Evolutionary conservation across 2,888 invertebrate genomes (phyloP).

Genomic region (Minunthozetes semirufus): DNA sequence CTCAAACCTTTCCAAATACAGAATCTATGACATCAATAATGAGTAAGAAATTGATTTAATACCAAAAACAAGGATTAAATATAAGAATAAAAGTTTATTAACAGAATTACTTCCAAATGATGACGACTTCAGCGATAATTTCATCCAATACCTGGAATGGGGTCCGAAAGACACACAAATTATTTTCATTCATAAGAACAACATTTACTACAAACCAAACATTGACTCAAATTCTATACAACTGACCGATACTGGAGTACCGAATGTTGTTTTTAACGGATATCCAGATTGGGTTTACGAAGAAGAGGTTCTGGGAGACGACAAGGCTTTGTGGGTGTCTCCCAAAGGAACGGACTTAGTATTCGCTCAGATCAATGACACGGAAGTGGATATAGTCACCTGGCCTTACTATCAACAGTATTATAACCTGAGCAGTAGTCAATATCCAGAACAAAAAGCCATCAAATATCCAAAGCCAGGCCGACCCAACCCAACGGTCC

Average conservation of each 20-base stretch:
- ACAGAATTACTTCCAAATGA: conserved; percentile 23
- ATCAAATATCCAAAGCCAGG: conserved; percentile 40
- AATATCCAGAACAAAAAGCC: conserved; percentile 18
- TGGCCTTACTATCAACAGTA: conserved; percentile 40
- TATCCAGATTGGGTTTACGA: conserved; percentile 53
- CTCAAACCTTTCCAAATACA: conserved; percentile 27
- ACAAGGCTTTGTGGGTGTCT: conserved; percentile 52
- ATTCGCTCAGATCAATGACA: conserved; percentile 49
- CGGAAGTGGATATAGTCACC: conserved; percentile 44
- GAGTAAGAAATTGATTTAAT: conserved; percentile 8
- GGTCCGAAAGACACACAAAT: conserved; percentile 41
- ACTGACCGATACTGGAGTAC: conserved; percentile 35
- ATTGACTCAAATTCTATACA: conserved; percentile 21
- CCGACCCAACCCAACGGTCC: conserved; percentile 40
- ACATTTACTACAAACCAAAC: conserved; percentile 52
- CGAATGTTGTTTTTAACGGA: conserved; percentile 67
- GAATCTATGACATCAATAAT: conserved; percentile 31
- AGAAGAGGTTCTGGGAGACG: conserved; percentile 53
- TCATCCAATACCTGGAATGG: conserved; percentile 42
- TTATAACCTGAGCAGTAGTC: conserved; percentile 37
- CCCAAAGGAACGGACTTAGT: conserved; percentile 48
- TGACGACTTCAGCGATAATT: neutral
- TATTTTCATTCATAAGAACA: conserved; percentile 40
- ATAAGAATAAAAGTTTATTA: neutral
- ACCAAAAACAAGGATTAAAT: neutral